Conservation (phyloP, 2,113 vertebrate species). For the Ahaetulla prasina region DNA sequence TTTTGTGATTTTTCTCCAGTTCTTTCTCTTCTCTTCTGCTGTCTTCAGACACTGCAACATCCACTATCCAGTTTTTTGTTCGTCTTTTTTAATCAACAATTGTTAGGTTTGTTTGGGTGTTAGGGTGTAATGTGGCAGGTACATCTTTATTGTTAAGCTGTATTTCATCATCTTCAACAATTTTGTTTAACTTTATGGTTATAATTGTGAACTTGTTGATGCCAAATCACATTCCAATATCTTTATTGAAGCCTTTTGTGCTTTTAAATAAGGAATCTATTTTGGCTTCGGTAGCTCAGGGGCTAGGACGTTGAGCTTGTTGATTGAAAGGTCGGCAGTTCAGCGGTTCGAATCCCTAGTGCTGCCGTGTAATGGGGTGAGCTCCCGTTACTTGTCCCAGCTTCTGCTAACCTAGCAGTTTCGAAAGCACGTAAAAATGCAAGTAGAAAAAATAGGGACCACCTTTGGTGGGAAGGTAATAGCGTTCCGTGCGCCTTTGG, state of each 20-base stretch:
- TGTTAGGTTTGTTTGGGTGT: background rate
- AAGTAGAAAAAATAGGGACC: too few species aligned
- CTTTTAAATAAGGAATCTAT: background rate
- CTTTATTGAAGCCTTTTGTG: background rate
- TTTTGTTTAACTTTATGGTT: background rate
- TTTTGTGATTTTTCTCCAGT: background rate
- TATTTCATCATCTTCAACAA: background rate
- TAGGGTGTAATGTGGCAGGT: background rate
- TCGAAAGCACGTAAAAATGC: too few species aligned
- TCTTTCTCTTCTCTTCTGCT: background rate
- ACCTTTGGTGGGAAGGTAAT: too few species aligned
- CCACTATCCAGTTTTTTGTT: background rate
- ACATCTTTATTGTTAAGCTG: background rate
- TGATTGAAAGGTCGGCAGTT: too few species aligned
- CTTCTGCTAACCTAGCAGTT: too few species aligned
- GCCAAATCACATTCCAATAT: background rate
- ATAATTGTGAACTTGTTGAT: background rate
- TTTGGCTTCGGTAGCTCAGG: background rate
- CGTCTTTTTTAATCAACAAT: background rate
- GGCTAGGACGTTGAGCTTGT: too few species aligned
- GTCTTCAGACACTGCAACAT: background rate
- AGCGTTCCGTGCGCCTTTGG: too few species aligned
- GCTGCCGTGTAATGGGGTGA: too few species aligned
- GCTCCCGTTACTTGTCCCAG: too few species aligned
- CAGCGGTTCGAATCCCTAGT: too few species aligned